Conservation (phyloP, 1,140 invertebrate genomes). For the Agrypnia vestita region DNA sequence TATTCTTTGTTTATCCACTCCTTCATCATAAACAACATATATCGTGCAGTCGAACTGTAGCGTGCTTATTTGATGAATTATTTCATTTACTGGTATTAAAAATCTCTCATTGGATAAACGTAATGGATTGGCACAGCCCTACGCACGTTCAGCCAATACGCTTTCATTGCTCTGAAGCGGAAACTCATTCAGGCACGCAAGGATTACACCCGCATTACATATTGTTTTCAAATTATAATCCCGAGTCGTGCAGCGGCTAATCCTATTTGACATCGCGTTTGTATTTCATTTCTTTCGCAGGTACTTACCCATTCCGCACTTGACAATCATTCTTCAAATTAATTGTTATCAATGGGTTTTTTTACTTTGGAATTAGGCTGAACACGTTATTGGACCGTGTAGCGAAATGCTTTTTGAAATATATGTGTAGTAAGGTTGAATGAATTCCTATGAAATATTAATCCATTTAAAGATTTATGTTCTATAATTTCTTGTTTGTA, state of each 20-base stretch:
- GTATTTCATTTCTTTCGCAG: background rate
- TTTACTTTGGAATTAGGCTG: background rate
- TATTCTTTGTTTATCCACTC: too few species aligned
- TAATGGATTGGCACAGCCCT: background rate
- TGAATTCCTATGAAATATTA: too few species aligned
- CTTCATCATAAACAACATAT: too few species aligned
- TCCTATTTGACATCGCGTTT: conserved; percentile 51
- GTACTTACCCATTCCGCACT: background rate
- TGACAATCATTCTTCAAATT: conserved; percentile 16
- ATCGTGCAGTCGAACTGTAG: background rate
- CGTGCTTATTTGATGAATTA: background rate
- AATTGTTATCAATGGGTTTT: conserved; percentile 21
- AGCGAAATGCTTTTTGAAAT: background rate
- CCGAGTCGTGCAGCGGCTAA: conserved; percentile 18
- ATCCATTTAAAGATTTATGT: too few species aligned
- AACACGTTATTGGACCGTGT: background rate
- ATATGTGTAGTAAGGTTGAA: background rate
- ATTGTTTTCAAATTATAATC: conserved; percentile 56
- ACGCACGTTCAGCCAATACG: background rate
- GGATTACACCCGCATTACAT: conserved; percentile 12
- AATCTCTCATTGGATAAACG: background rate
- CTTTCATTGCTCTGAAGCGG: conserved; percentile 10
- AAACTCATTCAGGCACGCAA: conserved; percentile 34
- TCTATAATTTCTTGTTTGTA: too few species aligned
- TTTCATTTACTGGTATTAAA: background rate